These are phyloP conservation scores for Chelonus insularis DNA, from an alignment of 1,140 invertebrate genomes.

Conservation along the genomic window DNA sequence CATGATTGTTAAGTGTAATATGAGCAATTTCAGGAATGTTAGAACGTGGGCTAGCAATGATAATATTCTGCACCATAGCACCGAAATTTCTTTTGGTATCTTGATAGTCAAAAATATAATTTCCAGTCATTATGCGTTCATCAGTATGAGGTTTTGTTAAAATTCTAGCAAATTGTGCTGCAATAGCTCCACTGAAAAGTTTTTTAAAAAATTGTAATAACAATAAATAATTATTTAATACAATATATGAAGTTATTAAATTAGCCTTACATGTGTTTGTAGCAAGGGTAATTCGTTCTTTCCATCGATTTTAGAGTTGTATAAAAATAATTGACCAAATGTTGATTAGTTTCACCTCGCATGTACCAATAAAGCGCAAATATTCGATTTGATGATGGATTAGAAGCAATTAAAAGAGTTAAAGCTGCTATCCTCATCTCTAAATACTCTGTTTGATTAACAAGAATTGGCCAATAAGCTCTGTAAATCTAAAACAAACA, in stretches of 20 bases:
- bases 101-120: constrained; percentile 68
- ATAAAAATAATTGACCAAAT: constrained; percentile 73
- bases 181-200: constrained; percentile 59
- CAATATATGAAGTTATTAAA: constrained; percentile 4
- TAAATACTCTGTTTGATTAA: constrained; percentile 68
- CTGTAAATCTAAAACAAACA: constrained; percentile 59
- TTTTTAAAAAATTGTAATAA: not conserved
- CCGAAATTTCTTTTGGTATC: constrained; percentile 65
- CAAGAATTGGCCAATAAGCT: constrained; percentile 70
- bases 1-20: constrained; percentile 65
- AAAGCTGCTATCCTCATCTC: constrained; percentile 70
- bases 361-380: constrained; percentile 72
- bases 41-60: constrained; percentile 65
- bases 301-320: constrained; percentile 72
- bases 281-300: constrained; percentile 67
- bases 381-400: constrained; percentile 66
- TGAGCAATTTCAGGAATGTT: constrained; percentile 66
- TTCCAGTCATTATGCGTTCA: constrained; percentile 65
- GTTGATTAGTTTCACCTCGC: constrained; percentile 64
- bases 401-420: constrained; percentile 65
- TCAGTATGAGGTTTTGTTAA: constrained; percentile 55
- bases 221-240: not conserved
- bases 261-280: constrained; percentile 63
- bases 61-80: constrained; percentile 62
- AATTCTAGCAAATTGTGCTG: constrained; percentile 64